Base-by-base conservation (phyloP, 2,888 invertebrate species). In the Taenaris catops region DNA sequence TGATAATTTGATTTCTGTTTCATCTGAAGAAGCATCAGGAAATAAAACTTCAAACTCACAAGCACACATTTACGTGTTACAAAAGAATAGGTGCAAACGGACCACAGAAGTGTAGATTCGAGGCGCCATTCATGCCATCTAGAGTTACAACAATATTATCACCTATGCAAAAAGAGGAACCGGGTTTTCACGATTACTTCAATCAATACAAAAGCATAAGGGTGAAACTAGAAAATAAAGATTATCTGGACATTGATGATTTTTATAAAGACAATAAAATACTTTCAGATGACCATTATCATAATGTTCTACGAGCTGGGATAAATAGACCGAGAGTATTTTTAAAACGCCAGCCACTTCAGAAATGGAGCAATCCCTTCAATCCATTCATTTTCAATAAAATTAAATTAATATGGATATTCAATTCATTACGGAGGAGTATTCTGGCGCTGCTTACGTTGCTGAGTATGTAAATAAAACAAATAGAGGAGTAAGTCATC, bases 381-480 rank as follows among this genome's bases (percentile, higher is more conserved):
- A 20, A 20, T 8, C 20, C 10, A 4, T 23, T 23, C 10, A 6
- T 23, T 5, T 9, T 23, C 5, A 6, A 20, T 8, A 6, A 7
- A 2, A 5, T 7, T n/a, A 20, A 8, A 42, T 65, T 64, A 66
- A 66, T 24, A 50, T 29, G 17, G 63, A 71, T 42, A 38, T 73
- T 19, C 69, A 71, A 37, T 53, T 70, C 23, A 70, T 73, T 3
- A 38, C 41, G 1, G 74, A 76, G 1, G 69, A 72, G 44, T 68
- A 70, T 51, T 55, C 64, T 4, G 75, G 75, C 45, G 71, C 72
- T 1, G 40, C 53, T 3, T 71, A 69, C 37, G 61, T 79, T 1
- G 63, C 58, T 4, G 65, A 74, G 37, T 74, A 65, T 41, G 54
- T 69, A 0, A 72, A 71, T 40, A 73, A 74, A 50, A 44, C 55